phyloP scores from a whole-genome alignment of 2,888 invertebrate species.

The Stegophylla sp. region DNA sequence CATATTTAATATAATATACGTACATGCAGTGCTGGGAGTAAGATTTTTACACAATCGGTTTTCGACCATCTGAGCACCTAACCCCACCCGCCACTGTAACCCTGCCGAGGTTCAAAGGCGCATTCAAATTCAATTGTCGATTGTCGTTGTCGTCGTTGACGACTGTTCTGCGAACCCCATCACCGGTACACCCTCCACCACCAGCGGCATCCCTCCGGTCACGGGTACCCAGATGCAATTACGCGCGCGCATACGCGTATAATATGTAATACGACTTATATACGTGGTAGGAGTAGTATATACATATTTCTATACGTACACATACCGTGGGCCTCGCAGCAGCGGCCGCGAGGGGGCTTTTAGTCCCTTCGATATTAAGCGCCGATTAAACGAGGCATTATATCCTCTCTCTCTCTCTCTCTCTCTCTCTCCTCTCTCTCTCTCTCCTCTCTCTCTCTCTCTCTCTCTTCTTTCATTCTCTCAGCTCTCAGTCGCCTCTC shows the following conservation, averaged over 20 bases:
- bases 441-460: background rate
- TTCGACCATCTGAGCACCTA: constrained; percentile 28
- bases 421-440: background rate
- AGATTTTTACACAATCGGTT: constrained; percentile 46
- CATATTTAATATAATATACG: too few relatives aligned
- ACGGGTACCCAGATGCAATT: constrained; percentile 34
- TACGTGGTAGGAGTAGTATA: background rate
- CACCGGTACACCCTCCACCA: background rate
- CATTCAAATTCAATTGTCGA: constrained; percentile 56
- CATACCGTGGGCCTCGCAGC: background rate
- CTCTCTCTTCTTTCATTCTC: background rate
- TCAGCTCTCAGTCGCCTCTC: background rate
- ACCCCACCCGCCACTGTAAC: too few relatives aligned
- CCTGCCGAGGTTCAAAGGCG: constrained; percentile 19
- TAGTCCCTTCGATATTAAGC: constrained; percentile 57
- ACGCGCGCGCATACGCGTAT: background rate
- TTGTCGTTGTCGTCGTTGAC: constrained; percentile 24
- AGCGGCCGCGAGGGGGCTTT: constrained; percentile 34
- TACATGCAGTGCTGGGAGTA: background rate
- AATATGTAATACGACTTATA: background rate
- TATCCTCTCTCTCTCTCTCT: constrained; percentile 3
- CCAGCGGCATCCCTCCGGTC: background rate
- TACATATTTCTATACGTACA: background rate
- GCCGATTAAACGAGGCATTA: constrained; percentile 58
- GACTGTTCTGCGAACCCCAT: constrained; percentile 11